A percentile compares a stretch with the other conserved stretches of the same genome.
phyloP scores from a whole-genome alignment of 1,140 invertebrate species.

The Plectus sambesii region DNA sequence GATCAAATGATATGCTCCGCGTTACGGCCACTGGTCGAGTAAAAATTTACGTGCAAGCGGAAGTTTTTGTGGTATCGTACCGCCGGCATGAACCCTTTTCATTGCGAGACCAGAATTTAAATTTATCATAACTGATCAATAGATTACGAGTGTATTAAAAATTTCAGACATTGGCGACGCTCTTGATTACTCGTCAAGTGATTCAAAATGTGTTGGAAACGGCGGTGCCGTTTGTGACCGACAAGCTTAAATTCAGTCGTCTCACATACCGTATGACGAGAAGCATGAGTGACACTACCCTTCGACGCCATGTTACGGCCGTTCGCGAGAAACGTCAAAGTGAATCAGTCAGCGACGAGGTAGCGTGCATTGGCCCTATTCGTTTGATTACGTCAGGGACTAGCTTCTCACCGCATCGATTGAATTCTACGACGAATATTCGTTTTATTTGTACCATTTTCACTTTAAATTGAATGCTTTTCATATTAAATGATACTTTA shows the following conservation, averaged over 20 bases:
- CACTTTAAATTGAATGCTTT: too few species aligned
- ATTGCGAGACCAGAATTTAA: too few species aligned
- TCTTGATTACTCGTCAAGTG: constrained; percentile 81
- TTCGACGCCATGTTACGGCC: constrained; percentile 38
- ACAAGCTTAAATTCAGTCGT: constrained; percentile 46
- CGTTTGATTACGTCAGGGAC: not conserved
- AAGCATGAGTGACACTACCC: constrained; percentile 40
- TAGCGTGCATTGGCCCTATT: not conserved
- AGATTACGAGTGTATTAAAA: not conserved
- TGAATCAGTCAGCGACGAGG: not conserved
- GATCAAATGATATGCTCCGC: too few species aligned
- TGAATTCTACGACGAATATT: too few species aligned
- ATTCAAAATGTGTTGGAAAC: constrained; percentile 86
- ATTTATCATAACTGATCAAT: too few species aligned
- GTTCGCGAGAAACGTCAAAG: constrained; percentile 29
- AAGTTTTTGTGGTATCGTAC: too few species aligned
- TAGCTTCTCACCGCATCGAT: too few species aligned
- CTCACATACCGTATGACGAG: constrained; percentile 45
- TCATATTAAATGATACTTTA: too few species aligned
- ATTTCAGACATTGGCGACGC: constrained; percentile 74
- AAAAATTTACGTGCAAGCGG: too few species aligned
- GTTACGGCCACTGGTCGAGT: too few species aligned
- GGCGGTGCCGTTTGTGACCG: constrained; percentile 64
- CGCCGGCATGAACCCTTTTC: too few species aligned
- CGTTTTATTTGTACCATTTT: too few species aligned